Evolutionary conservation across 2,888 invertebrate species (phyloP).

Genomic region (Glyphotaelius pellucidus): DNA sequence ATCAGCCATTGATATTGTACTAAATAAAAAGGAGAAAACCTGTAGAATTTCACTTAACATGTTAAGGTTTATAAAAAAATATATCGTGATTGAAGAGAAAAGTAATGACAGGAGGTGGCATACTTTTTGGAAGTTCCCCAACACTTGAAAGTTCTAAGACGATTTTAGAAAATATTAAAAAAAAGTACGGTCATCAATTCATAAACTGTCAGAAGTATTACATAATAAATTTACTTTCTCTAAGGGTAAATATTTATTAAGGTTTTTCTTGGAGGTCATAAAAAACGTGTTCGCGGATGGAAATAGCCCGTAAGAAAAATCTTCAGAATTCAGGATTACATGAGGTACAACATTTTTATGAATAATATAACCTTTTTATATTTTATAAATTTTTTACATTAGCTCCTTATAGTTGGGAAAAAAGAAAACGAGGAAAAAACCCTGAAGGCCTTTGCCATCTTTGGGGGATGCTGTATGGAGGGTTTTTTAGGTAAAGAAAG

Average conservation of each 20-base stretch:
- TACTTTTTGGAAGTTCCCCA: background rate
- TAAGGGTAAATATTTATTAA: background rate
- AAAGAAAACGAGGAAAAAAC: no score
- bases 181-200: background rate
- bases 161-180: background rate
- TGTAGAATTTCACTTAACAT: no score
- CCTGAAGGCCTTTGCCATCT: no score
- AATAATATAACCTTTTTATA: no score
- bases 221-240: background rate
- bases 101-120: background rate
- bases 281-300: background rate
- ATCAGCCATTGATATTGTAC: no score
- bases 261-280: background rate
- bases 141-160: background rate
- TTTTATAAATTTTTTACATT: no score
- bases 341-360: no score
- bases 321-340: background rate
- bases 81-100: background rate
- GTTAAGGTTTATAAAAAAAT: background rate
- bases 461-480: no score
- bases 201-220: background rate
- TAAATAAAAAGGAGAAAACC: no score
- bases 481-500: no score
- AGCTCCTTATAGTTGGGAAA: no score
- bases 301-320: background rate